These are phyloP conservation scores for Tympanoctomys barrerae DNA, from an alignment of 2,797 vertebrate genomes.

Conservation along the genomic window DNA sequence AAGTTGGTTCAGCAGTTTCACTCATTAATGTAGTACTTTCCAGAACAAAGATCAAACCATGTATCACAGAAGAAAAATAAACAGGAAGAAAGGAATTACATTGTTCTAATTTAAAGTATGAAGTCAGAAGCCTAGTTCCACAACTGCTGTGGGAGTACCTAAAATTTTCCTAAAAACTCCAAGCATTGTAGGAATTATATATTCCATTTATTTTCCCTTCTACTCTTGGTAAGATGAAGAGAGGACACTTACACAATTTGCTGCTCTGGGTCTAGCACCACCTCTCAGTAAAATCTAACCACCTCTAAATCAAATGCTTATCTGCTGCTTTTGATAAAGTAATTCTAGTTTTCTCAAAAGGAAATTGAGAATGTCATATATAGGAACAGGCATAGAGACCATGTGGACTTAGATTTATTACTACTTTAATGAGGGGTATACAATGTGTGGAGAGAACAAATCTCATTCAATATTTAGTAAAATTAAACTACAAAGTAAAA, in stretches of 20 bases:
- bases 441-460: not conserved
- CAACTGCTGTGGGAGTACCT: not conserved
- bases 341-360: not conserved
- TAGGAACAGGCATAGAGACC: not conserved
- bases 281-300: not conserved
- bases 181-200: not conserved
- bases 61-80: not conserved
- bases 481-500: not conserved
- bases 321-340: conserved; percentile 1
- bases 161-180: not conserved
- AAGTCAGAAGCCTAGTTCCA: not conserved
- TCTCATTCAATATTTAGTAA: not conserved
- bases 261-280: not conserved
- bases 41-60: not conserved
- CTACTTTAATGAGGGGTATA: not conserved
- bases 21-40: not conserved
- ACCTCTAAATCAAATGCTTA: not conserved
- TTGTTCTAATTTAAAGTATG: not conserved
- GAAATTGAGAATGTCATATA: not conserved
- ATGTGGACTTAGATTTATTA: not conserved
- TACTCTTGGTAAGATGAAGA: not conserved
- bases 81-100: not conserved
- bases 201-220: not conserved
- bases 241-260: not conserved
- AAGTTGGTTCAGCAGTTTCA: not conserved